Evolutionary conservation across 92 coral and sea anemone species (phyloP).

Genomic region (Parazoanthus atlanticus): DNA sequence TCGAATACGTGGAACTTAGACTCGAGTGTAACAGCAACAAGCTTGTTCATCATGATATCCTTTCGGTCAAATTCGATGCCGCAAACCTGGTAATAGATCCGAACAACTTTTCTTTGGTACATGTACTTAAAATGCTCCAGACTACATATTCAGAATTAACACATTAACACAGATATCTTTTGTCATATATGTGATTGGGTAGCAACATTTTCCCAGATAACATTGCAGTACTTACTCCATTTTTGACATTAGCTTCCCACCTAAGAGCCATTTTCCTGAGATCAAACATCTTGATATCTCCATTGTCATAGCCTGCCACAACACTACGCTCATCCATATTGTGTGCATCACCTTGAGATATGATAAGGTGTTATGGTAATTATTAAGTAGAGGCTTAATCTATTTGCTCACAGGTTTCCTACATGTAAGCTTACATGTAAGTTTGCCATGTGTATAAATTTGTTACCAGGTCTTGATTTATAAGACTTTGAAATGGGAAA

Average conservation of each 20-base stretch:
- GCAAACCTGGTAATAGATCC: slow-evolving; percentile 74
- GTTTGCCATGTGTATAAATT: no score
- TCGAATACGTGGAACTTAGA: slow-evolving; percentile 96
- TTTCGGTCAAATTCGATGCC: slow-evolving; percentile 97
- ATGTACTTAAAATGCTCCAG: no score
- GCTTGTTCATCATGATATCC: slow-evolving; percentile 93
- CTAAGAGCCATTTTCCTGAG: slow-evolving; percentile 93
- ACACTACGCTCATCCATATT: slow-evolving; percentile 84
- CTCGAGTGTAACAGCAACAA: slow-evolving; percentile 93
- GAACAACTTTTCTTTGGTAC: no score
- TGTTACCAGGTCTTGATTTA: no score
- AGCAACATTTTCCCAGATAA: background rate
- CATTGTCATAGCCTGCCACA: slow-evolving; percentile 99
- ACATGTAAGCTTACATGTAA: no score
- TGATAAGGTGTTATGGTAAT: no score
- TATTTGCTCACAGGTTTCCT: no score
- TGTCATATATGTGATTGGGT: background rate
- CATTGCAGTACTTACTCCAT: slow-evolving; percentile 74
- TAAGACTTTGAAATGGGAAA: no score
- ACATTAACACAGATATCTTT: no score
- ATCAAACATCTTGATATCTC: slow-evolving; percentile 97
- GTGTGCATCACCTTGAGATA: slow-evolving; percentile 81
- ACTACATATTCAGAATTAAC: no score
- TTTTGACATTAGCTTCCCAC: slow-evolving; percentile 97
- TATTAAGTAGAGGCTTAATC: background rate